Percentiles rank a stretch among this genome's conserved stretches.
phyloP scores from a whole-genome alignment of 2,113 vertebrate species.

The Canis aureus region DNA sequence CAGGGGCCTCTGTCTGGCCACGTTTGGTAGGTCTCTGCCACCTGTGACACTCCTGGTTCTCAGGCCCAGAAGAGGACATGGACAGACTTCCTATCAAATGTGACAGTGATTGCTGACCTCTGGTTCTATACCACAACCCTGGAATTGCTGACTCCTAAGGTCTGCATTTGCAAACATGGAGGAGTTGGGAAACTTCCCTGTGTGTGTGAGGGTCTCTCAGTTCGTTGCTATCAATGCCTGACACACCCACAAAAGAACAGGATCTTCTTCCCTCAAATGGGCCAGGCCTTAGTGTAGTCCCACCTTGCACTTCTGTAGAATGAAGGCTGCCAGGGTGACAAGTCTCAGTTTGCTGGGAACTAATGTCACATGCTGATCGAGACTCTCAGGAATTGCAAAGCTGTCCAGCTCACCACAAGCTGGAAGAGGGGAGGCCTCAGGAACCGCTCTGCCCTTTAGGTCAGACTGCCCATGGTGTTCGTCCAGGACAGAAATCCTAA shows the following conservation, averaged over 20 bases:
- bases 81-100: background rate
- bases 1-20: background rate
- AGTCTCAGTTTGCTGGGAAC: constrained; percentile 97
- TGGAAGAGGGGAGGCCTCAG: background rate
- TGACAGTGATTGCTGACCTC: accelerated
- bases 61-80: background rate
- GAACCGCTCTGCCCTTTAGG: accelerated
- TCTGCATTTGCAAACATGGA: accelerated
- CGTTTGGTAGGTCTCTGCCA: accelerated
- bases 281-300: background rate
- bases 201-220: background rate
- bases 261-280: background rate
- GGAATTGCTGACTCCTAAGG: background rate
- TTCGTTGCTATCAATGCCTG: accelerated
- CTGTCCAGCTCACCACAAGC: constrained; percentile 76
- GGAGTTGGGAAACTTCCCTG: background rate
- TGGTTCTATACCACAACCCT: background rate
- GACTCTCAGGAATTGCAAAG: constrained; percentile 92
- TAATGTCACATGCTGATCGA: constrained; percentile 92
- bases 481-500: constrained; percentile 90
- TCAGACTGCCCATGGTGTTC: constrained; percentile 35
- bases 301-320: constrained; percentile 95
- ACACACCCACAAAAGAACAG: background rate
- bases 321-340: constrained; percentile 95
- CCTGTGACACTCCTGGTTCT: accelerated